Conservation (phyloP, 2,113 vertebrate species). For the Corythornis cristatus region DNA sequence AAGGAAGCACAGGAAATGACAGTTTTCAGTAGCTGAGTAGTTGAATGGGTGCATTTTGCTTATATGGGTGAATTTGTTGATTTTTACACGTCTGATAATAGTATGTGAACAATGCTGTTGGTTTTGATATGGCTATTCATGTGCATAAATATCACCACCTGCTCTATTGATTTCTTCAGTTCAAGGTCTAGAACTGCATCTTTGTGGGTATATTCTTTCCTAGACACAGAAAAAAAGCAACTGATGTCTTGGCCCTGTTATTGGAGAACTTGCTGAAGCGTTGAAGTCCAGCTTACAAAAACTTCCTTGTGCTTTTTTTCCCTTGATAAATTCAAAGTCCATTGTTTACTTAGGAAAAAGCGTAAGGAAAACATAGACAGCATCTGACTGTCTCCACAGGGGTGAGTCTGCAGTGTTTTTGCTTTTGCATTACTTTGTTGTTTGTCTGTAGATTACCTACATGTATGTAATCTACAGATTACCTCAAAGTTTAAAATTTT, state of each 20-base stretch:
- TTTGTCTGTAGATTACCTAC: neutral
- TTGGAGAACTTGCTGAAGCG: neutral
- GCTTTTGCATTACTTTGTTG: neutral
- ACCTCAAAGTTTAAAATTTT: neutral
- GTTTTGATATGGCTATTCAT: neutral
- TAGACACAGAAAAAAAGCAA: neutral
- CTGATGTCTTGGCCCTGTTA: neutral
- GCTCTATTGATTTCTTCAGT: neutral
- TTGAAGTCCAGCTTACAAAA: neutral
- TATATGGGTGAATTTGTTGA: neutral
- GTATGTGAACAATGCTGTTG: neutral
- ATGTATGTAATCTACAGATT: neutral
- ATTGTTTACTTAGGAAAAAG: neutral
- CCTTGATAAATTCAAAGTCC: neutral
- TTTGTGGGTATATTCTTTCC: neutral
- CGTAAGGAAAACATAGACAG: neutral
- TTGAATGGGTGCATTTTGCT: neutral
- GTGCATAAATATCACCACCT: neutral
- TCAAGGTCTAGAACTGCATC: neutral
- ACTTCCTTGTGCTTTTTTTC: neutral
- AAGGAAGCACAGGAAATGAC: neutral
- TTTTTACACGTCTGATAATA: neutral
- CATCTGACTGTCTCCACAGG: neutral
- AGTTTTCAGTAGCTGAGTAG: neutral
- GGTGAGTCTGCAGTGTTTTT: neutral